Percentiles rank a stretch among this genome's conserved stretches.
Evolutionary conservation across 2,797 vertebrate genomes (phyloP).

Genomic region (Gorsachius magnificus): DNA sequence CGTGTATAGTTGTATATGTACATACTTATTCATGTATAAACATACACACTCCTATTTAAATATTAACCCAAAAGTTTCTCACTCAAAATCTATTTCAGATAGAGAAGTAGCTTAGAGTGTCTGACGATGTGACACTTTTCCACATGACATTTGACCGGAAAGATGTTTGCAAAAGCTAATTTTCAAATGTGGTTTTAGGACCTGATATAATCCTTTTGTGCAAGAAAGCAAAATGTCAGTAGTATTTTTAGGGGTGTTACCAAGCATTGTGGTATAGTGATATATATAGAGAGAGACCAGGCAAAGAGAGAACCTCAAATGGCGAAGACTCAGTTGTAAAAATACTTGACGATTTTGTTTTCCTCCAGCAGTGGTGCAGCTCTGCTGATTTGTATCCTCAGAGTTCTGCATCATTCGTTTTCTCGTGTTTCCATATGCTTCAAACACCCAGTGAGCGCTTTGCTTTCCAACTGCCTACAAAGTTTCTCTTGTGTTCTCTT

Average conservation of each 20-base stretch:
- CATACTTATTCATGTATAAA: not conserved
- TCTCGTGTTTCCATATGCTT: not conserved
- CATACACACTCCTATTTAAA: not conserved
- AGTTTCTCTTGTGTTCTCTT: not conserved
- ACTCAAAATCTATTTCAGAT: not conserved
- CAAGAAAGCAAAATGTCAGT: not conserved
- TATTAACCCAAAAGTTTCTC: not conserved
- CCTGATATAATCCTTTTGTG: not conserved
- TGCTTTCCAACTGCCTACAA: not conserved
- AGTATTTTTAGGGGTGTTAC: not conserved
- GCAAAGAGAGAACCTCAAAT: not conserved
- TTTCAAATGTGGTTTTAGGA: not conserved
- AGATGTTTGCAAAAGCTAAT: not conserved
- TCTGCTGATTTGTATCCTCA: not conserved
- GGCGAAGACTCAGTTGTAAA: not conserved
- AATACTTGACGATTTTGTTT: not conserved
- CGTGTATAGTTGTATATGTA: not conserved
- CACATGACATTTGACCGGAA: not conserved
- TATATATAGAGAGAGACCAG: not conserved
- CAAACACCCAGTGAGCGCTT: not conserved
- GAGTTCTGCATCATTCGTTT: not conserved
- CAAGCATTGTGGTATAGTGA: not conserved
- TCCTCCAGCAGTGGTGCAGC: not conserved
- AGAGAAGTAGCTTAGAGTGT: not conserved
- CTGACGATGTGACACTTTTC: not conserved